Conservation (phyloP, 2,797 vertebrate species). For the Eremophila alpestris region DNA sequence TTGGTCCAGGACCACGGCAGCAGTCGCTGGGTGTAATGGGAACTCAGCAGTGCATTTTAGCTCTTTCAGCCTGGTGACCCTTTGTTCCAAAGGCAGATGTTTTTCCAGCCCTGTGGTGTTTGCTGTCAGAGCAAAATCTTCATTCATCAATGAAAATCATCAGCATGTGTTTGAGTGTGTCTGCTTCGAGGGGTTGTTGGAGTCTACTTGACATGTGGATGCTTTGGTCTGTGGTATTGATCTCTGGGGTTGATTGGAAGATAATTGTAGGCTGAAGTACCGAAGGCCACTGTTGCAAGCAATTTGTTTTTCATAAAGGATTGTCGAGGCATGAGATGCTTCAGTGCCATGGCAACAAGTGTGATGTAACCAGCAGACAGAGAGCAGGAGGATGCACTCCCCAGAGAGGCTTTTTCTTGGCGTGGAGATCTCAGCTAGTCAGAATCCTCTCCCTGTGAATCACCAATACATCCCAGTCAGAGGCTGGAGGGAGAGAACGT, state of each 20-base stretch:
- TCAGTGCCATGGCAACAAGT: conserved; percentile 63
- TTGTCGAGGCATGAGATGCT: conserved; percentile 42
- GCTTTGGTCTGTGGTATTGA: conserved; percentile 48
- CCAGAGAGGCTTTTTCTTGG: conserved; percentile 45
- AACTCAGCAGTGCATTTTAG: not conserved
- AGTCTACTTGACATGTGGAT: conserved; percentile 25
- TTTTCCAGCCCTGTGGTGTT: conserved; percentile 15
- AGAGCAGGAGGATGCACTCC: conserved; percentile 28
- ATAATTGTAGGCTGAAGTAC: conserved; percentile 60
- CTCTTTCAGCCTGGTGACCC: not conserved
- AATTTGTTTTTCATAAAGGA: conserved; percentile 59
- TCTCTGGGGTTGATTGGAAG: conserved; percentile 39
- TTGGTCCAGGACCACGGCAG: not conserved
- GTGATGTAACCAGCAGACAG: conserved; percentile 30
- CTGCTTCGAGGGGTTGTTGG: not conserved
- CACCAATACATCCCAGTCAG: not conserved
- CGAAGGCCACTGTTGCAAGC: conserved; percentile 22
- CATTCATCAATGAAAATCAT: conserved; percentile 13
- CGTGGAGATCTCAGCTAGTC: conserved; percentile 15
- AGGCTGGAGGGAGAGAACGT: not conserved
- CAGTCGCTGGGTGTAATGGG: not conserved
- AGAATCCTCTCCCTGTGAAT: conserved; percentile 11
- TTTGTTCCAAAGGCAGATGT: conserved; percentile 1
- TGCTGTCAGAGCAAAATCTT: conserved; percentile 12
- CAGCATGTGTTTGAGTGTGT: not conserved